Conservation (phyloP, 1,140 invertebrate genomes). For the Palaemon carinicauda region DNA sequence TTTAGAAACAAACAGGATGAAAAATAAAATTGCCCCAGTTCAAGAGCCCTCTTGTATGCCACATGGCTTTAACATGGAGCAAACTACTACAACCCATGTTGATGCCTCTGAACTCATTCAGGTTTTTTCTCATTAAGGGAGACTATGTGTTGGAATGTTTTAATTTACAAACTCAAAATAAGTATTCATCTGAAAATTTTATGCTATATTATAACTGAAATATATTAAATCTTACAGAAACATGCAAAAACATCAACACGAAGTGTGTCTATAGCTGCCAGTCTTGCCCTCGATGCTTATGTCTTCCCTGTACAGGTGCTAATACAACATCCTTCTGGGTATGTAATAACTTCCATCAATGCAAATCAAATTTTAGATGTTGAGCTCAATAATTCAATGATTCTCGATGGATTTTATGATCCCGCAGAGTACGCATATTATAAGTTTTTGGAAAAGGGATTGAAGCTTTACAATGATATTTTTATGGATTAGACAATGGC, state of each 20-base stretch:
- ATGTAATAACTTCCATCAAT: slow-evolving; percentile 10
- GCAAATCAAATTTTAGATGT: slow-evolving; percentile 12
- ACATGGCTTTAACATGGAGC: too few species aligned
- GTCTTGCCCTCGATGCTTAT: slow-evolving; percentile 6
- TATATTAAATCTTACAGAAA: background rate
- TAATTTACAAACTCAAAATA: too few species aligned
- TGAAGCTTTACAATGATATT: background rate
- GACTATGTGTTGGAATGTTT: too few species aligned
- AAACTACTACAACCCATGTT: too few species aligned
- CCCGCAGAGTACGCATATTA: slow-evolving; percentile 7
- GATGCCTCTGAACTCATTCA: too few species aligned
- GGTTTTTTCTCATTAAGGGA: too few species aligned
- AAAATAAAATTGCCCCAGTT: too few species aligned
- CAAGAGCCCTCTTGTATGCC: too few species aligned
- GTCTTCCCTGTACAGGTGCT: slow-evolving; percentile 10
- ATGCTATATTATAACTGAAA: too few species aligned
- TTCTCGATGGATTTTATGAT: slow-evolving; percentile 4
- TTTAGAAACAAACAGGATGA: too few species aligned
- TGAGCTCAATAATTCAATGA: slow-evolving; percentile 7
- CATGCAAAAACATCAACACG: background rate
- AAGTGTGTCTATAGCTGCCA: background rate
- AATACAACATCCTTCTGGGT: slow-evolving; percentile 5
- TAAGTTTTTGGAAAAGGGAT: background rate
- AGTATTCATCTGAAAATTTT: too few species aligned
- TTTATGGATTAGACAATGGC: background rate